Percentiles rank a stretch among this genome's conserved stretches.
Evolutionary conservation across 1,140 invertebrate species (phyloP).

Genomic region (Luehdorfia chinensis): DNA sequence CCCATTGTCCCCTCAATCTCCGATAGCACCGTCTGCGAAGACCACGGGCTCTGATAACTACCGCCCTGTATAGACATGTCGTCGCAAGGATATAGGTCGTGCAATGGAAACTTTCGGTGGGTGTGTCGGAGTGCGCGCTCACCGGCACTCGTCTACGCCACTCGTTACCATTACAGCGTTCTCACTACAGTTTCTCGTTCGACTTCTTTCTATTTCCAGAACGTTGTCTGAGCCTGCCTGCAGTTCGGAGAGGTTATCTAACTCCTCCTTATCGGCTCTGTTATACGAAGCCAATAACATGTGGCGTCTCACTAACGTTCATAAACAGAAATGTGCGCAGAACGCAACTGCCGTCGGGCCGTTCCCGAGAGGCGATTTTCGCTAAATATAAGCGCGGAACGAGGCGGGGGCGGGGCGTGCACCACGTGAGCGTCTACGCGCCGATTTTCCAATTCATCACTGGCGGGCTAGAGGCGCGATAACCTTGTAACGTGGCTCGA

Average conservation of each 20-base stretch:
- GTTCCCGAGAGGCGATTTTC: slow-evolving; percentile 73
- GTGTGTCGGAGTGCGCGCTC: slow-evolving; percentile 54
- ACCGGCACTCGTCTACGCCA: slow-evolving; percentile 49
- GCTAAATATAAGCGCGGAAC: slow-evolving; percentile 72
- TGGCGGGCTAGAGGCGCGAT: slow-evolving; percentile 65
- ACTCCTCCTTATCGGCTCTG: slow-evolving; percentile 65
- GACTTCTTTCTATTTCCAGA: slow-evolving; percentile 65
- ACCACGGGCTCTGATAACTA: slow-evolving; percentile 69
- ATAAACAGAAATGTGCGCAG: slow-evolving; percentile 65
- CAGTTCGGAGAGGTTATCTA: slow-evolving; percentile 69
- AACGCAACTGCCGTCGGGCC: slow-evolving; percentile 58
- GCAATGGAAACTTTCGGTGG: slow-evolving; percentile 60
- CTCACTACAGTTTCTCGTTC: slow-evolving; percentile 37
- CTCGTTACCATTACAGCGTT: slow-evolving; percentile 51
- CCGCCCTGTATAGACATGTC: slow-evolving; percentile 62
- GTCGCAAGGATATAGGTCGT: slow-evolving; percentile 29
- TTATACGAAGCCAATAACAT: slow-evolving; percentile 72
- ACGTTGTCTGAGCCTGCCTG: slow-evolving; percentile 46
- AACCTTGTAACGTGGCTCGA: slow-evolving; percentile 73
- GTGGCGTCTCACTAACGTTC: slow-evolving; percentile 68
- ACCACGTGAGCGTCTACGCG: slow-evolving; percentile 75
- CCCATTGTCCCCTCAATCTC: slow-evolving; percentile 66
- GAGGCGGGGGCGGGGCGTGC: slow-evolving; percentile 63
- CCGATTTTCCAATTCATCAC: slow-evolving; percentile 77
- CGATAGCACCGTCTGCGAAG: slow-evolving; percentile 56